These are phyloP conservation scores for Lamprologus lemairii DNA, from an alignment of 2,113 vertebrate species.

Conservation along the genomic window DNA sequence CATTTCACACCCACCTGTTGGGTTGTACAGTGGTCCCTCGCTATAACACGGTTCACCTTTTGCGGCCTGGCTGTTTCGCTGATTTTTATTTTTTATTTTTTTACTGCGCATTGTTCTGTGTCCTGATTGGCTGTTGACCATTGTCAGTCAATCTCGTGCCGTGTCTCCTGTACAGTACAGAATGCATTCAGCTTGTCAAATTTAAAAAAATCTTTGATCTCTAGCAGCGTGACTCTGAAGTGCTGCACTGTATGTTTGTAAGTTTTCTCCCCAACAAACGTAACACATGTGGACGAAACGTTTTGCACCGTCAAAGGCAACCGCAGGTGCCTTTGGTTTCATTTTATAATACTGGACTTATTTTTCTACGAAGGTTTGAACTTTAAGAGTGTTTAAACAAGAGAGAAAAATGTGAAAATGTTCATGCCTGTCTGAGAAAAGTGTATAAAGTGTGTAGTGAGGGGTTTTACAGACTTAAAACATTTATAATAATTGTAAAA, in stretches of 20 bases:
- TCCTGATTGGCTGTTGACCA: not conserved
- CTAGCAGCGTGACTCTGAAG: not conserved
- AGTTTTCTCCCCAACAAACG: not conserved
- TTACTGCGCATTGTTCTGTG: accelerated
- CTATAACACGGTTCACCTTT: not conserved
- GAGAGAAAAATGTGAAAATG: not conserved
- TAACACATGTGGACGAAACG: accelerated
- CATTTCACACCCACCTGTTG: not conserved
- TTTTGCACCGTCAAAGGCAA: accelerated
- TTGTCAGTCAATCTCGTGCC: not conserved
- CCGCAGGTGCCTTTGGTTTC: accelerated
- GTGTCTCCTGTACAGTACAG: accelerated
- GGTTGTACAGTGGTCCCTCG: not conserved
- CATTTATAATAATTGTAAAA: not conserved
- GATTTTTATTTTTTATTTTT: not conserved
- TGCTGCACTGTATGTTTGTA: not conserved
- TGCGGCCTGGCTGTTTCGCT: accelerated
- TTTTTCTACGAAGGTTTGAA: not conserved
- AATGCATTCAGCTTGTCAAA: not conserved
- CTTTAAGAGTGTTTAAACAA: not conserved
- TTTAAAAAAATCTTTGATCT: not conserved
- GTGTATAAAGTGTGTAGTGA: not conserved
- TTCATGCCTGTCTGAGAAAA: not conserved
- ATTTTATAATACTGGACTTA: not conserved
- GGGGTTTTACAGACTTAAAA: not conserved